Base-by-base conservation (phyloP, 2,888 invertebrate genomes). In the Cylindroiulus punctatus region DNA sequence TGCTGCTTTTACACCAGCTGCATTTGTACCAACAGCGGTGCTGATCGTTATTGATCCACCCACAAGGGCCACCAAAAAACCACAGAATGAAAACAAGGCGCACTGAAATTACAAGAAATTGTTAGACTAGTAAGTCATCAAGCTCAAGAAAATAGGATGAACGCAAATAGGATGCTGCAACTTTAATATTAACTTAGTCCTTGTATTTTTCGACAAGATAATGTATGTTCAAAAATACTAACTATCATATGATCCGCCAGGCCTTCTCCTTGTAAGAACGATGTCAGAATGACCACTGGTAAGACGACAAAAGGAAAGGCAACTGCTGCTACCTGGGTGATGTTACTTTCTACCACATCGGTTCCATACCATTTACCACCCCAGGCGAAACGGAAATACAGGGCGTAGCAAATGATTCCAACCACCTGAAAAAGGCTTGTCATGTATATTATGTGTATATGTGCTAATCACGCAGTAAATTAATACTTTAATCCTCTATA, bases 231-330 rank as follows among this genome's bases (percentile, higher is more conserved):
- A n/a, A n/a, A n/a, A 52, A 52, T n/a, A 84, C 84, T 84, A 14
- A 85, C 85, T 4, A 85, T 47, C 19, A 57, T n/a, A 32, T 85
- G 85, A 19, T 40, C 40, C 26, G 30, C 57, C 0, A 85, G 65
- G 44, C 85, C 57, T 57, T 85, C 85, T 14, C 85, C 85, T 57
- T 85, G 57, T 30, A 85, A 17, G 22, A 85, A 85, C 0, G 85
- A n/a, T 17, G 26, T 26, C 12, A 57, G 12, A 30, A 85, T 3
- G 65, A 85, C 57, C n/a, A 57, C 85, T 19, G 85, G 85, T 22
- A 85, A 52, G 14, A 85, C 40, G 52, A 85, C 85, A 22, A 85
- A 85, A 5, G 85, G 85, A 85, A 32, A 85, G 12, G 57, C 85
- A 22, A 85, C 85, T 32, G 19, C 85, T 3, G 85, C 52, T 57